Evolutionary conservation across 2,888 invertebrate genomes (phyloP), one percentile per base, ranked within the genome.

Genomic region (Cabera pusaria): DNA sequence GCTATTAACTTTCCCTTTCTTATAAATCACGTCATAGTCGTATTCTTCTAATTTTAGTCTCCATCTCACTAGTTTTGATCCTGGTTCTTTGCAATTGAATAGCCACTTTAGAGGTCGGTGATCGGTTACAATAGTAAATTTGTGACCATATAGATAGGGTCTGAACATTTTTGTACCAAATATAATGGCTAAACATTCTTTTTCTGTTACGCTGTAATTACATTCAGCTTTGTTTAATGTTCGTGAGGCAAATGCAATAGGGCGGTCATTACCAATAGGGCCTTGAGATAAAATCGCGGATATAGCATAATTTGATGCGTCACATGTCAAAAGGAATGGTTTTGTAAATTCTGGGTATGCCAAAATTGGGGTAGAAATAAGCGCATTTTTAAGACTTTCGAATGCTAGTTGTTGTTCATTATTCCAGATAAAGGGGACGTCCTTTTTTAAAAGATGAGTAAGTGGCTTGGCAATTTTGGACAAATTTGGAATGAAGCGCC

Each of bases 401-500:
- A 31, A 40, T 1, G 40, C 14, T 14, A 14, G 14, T 14, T 14
- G 14, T 14, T 14, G 14, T 14, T 14, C 14, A 4, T 14, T 41
- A 2, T 10, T 8, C 24, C 34, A 29, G 2, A 17, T 16, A 6
- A 35, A 27, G 2, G 25, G 31, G 5, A 12, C 7, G 14, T 35
- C 23, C 10, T 35, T 36, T 18, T 24, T 36, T 6, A 39, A 22
- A 5, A 44, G 20, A 5, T 22, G 7, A 4, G 35, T 42, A 4
- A 25, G 12, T 5, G 34, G 16, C 21, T 34, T 25, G 8, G 26
- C 17, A 10, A 19, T 23, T 11, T 22, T 22, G n/a, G n/a, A n/a
- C n/a, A n/a, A n/a, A n/a, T n/a, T n/a, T n/a, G 38, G 19, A 2
- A 80, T 75, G 33, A 76, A 80, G 18, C 65, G 51, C 5, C 74